Base-by-base conservation (phyloP, 2,888 invertebrate genomes). In the Rhyacophila evoluta region DNA sequence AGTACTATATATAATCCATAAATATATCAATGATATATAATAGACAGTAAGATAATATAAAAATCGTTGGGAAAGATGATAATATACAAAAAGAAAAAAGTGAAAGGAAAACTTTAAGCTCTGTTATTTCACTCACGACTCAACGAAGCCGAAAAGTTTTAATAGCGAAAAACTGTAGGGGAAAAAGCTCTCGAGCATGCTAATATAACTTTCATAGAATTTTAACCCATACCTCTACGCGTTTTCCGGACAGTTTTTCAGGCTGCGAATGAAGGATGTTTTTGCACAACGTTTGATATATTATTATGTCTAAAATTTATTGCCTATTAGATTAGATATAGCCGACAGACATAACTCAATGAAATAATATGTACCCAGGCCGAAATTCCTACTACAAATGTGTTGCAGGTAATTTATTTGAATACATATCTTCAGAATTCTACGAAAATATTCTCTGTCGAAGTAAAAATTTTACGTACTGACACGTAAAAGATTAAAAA, bases 291-390 rank as follows among this genome's bases (percentile, higher is more conserved):
- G 29, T 55, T 8, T 55, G 55, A 55, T 55, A 10, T 55, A 55
- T 55, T 55, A 55, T 55, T 55, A 55, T 55, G 15, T 55, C 19
- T 19, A 12, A 55, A 55, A 55, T 55, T 55, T 55, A 55, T 55
- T 55, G 8, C 55, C 55, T 1, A 6, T 55, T 19, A 55, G 55
- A 55, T 55, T 8, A 25, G 55, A 55, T 55, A 25, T 10, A 55
- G 4, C 55, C 8, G 15, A 8, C 15, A 19, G 25, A 2, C 25
- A 55, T 55, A 8, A 25, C 55, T 55, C 55, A 19, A 15, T 15
- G 19, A 55, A 33, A 33, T 33, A 33, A 33, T 33, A 33, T 33
- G 29, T 6, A 4, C 6, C 6, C 29, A 33, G 29, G 29, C 6
- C n/a, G n/a, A n/a, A n/a, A n/a, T n/a, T n/a, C n/a, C n/a, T n/a